phyloP scores from a whole-genome alignment of 1,140 invertebrate genomes.

The Sweltsa coloradensis region DNA sequence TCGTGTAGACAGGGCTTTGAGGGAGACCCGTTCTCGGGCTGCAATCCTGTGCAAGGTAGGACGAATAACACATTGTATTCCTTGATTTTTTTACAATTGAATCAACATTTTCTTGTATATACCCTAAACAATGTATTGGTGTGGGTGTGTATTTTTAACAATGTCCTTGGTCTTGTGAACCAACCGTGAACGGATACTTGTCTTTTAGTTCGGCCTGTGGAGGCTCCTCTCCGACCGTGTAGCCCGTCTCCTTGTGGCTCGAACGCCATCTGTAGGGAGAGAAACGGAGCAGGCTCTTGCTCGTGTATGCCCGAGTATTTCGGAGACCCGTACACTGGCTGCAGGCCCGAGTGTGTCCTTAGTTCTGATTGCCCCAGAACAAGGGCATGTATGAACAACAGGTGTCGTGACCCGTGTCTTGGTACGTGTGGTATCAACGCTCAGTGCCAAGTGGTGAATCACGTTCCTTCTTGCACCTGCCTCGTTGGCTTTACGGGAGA shows the following conservation, averaged over 20 bases:
- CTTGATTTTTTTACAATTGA: background rate
- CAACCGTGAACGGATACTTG: background rate
- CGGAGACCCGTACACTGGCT: slow-evolving; percentile 25
- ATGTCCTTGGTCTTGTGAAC: no score
- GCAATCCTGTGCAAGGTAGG: slow-evolving; percentile 41
- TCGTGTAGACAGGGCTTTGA: slow-evolving; percentile 59
- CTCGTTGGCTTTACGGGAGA: slow-evolving; percentile 24
- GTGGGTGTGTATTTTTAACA: no score
- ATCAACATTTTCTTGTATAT: background rate
- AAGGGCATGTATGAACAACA: slow-evolving; percentile 28
- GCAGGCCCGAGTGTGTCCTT: slow-evolving; percentile 24
- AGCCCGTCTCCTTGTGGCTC: slow-evolving; percentile 27
- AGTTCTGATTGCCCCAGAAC: slow-evolving; percentile 28
- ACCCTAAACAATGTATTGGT: background rate
- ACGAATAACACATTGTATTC: background rate
- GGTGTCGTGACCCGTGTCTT: slow-evolving; percentile 27
- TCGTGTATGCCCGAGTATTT: slow-evolving; percentile 24
- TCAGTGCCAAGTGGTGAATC: slow-evolving; percentile 28
- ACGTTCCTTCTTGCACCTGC: slow-evolving; percentile 27
- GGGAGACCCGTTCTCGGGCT: slow-evolving; percentile 72
- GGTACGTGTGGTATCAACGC: slow-evolving; percentile 28
- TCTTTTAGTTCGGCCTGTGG: slow-evolving; percentile 5
- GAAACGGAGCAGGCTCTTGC: slow-evolving; percentile 25
- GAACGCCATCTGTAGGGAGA: slow-evolving; percentile 25
- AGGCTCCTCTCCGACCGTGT: slow-evolving; percentile 19